Base-by-base conservation (phyloP, 2,797 vertebrate genomes). In the Gallirallus australis region DNA sequence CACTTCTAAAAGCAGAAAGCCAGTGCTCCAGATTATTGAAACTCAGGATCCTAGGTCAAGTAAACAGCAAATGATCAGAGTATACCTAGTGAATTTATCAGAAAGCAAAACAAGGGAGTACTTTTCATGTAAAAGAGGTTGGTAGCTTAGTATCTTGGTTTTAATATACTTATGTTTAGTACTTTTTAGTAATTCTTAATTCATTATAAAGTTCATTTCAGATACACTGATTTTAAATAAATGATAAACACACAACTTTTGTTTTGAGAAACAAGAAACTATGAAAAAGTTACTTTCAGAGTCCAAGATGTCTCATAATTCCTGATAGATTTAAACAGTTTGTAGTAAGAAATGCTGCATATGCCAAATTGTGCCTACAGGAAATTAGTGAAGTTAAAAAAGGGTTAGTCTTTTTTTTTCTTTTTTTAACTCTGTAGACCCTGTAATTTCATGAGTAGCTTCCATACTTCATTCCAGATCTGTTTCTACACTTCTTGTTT, bases 241-340 rank as follows among this genome's bases (percentile, higher is more conserved):
- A 97, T 96, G 86, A 94, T 90, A 80, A 76, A 69, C 88, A 82
- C 88, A 94, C 93, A 93, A 73, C 81, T 97, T 88, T 95, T 96
- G 94, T 97, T 98, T 98, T 97, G 77, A 89, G 71, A 91, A 90
- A 77, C 40, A 53, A 95, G 88, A 94, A 86, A 65, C 94, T 93
- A 70, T 79, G 92, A 59, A 48, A 77, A 72, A 86, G 39, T 64
- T 93, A 80, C 33, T 84, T 93, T 88, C 80, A 85, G 72, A 70
- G 91, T 97, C 82, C 85, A 92, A 83, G 77, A 56, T 89, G 66
- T 42, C 64, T 97, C 59, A 68, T 93, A 96, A 71, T 91, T 96
- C 82, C 86, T 93, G 84, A 97, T 96, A 97, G 92, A 90, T 95
- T 97, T 90, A 78, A 97, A 81, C 50, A 42, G 40, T 42, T 17